These are phyloP conservation scores for Dascillus cervinus DNA, from an alignment of 2,888 invertebrate species.

Conservation along the genomic window DNA sequence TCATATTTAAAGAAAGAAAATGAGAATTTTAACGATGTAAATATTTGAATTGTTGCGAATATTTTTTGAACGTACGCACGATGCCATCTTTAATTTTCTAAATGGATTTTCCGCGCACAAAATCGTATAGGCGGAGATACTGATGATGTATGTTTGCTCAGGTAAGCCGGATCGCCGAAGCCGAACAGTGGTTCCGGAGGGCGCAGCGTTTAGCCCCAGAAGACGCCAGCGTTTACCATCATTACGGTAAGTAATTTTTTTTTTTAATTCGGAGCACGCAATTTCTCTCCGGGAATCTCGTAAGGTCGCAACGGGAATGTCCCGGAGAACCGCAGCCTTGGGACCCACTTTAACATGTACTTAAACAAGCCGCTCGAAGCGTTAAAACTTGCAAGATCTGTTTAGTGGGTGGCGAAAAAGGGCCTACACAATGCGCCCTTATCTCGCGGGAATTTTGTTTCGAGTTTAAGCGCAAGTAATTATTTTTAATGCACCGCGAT, in stretches of 20 bases:
- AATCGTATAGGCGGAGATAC: constrained; percentile 2
- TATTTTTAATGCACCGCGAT: constrained; percentile 14
- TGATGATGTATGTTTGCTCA: constrained; percentile 40
- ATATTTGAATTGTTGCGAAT: constrained; percentile 12
- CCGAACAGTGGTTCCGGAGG: constrained; percentile 83
- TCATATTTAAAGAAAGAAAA: constrained; percentile 2
- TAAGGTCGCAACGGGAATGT: constrained; percentile 25
- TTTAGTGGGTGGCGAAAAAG: no score
- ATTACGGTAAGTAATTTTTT: constrained; percentile 63
- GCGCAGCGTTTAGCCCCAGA: constrained; percentile 75
- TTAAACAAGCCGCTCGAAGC: no score
- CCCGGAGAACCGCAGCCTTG: constrained; percentile 16
- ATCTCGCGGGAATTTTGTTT: constrained; percentile 10
- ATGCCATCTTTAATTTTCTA: constrained; percentile 11
- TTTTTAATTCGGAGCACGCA: constrained; percentile 20
- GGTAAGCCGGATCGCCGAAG: constrained; percentile 74
- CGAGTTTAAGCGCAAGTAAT: constrained; percentile 11
- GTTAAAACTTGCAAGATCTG: constrained; percentile 5
- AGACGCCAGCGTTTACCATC: constrained; percentile 79
- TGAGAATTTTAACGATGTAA: constrained; percentile 12
- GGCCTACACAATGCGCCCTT: no score
- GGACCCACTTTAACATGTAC: constrained; percentile 12
- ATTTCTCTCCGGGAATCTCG: constrained; percentile 26
- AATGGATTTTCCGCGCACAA: constrained; percentile 6
- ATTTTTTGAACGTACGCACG: constrained; percentile 5